These are phyloP conservation scores for Congeria kusceri DNA, from an alignment of 2,888 invertebrate genomes.

Conservation along the genomic window DNA sequence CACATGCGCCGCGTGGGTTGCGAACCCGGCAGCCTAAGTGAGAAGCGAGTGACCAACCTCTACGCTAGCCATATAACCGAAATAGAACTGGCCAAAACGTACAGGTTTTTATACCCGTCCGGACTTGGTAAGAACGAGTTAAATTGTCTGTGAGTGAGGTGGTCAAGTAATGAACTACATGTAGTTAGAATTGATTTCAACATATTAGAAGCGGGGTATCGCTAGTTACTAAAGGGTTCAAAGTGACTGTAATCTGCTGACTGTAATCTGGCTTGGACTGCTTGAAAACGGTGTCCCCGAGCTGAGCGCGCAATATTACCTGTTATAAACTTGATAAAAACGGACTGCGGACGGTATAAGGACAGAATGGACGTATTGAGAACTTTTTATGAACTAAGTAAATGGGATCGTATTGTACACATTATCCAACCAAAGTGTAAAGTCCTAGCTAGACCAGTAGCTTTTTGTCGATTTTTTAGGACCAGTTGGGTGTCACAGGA, in stretches of 20 bases:
- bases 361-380: not conserved
- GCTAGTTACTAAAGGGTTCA: not conserved
- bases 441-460: no score
- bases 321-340: not conserved
- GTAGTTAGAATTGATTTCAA: not conserved
- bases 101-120: not conserved
- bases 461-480: no score
- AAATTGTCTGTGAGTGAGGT: not conserved
- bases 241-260: no score
- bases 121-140: not conserved
- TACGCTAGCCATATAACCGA: no score
- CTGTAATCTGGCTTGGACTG: not conserved
- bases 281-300: not conserved
- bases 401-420: not conserved
- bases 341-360: not conserved
- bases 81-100: not conserved
- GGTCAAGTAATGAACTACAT: not conserved
- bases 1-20: no score
- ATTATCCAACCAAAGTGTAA: not conserved
- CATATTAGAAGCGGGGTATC: not conserved
- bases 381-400: not conserved
- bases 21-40: no score
- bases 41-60: no score
- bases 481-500: no score
- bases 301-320: not conserved